Base-by-base conservation (phyloP, 2,113 vertebrate genomes). In the Chamaea fasciata region DNA sequence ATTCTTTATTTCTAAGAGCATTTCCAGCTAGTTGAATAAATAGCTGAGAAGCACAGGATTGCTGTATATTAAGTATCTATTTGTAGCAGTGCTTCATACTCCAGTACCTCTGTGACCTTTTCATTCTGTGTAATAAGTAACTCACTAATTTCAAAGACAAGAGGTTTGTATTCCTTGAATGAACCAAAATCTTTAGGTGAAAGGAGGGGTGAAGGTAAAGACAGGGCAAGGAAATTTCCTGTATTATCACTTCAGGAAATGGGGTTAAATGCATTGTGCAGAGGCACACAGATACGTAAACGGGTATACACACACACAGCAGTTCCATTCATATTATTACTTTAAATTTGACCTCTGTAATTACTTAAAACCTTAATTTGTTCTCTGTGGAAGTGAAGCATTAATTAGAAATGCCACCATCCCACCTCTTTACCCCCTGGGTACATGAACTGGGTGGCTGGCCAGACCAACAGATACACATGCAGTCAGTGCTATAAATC, bases 391-490 rank as follows among this genome's bases (percentile, higher is more conserved):
- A 91, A 77, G 28, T 14, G 18, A 92, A 79, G 23, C 2, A 21
- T 73, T 91, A 53, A 39, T 59, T 79, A 76, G 49, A 77, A 94
- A 79, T 78, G n/a, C 57, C 82, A 65, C 37, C 17, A 33, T 37
- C 37, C 70, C 46, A 89, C 37, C 46, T 41, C 39, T 46, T 89
- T 42, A 57, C 10, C 20, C 47, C 0, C 0, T 23, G 47, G 24
- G 14, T 47, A n/a, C 23, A 22, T 6, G 56, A 75, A 23, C 30
- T 2, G 1, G 7, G 24, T 67, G 33, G 2, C 35, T 74, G 39
- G 17, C 44, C 62, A 49, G 65, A 44, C 17, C 6, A 2, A 31
- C 0, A 23, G 49, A n/a, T 4, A 53, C 20, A 27, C 2, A 0
- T 24, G 31, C 15, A 64, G 28, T 22, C 24, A 60, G 50, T 15